phyloP scores from a whole-genome alignment of 2,113 vertebrate species.

The Paradoxurus hermaphroditus region DNA sequence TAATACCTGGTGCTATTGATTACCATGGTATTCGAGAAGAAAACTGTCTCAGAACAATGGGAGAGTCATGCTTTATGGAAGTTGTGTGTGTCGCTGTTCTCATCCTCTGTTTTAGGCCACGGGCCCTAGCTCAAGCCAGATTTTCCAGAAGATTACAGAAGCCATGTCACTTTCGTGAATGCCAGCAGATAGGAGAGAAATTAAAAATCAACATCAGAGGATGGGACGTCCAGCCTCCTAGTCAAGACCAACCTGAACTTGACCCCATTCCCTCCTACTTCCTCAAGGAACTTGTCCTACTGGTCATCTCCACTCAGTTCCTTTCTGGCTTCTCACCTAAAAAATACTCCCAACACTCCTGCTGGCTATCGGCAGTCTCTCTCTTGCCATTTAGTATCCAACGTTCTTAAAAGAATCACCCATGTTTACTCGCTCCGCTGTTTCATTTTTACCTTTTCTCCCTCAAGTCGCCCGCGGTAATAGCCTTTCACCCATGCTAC shows the following conservation, averaged over 20 bases:
- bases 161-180: not conserved
- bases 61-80: not conserved
- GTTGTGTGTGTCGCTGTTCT: not conserved
- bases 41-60: not conserved
- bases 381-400: not conserved
- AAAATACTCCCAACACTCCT: not conserved
- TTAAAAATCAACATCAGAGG: not conserved
- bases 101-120: not conserved
- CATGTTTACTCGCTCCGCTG: not conserved
- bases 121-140: constrained; percentile 33
- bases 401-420: not conserved
- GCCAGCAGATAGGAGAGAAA: not conserved
- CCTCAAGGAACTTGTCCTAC: not conserved
- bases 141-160: not conserved
- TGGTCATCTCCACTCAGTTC: not conserved
- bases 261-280: not conserved
- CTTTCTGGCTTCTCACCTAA: not conserved
- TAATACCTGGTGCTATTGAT: not conserved
- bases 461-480: not conserved
- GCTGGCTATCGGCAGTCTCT: not conserved
- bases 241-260: not conserved
- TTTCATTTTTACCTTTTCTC: not conserved
- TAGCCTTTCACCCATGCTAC: not conserved
- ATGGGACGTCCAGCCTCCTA: not conserved
- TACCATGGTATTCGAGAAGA: constrained; percentile 58